These are phyloP conservation scores for Dryobotodes eremita DNA, from an alignment of 2,888 invertebrate genomes.

Conservation along the genomic window DNA sequence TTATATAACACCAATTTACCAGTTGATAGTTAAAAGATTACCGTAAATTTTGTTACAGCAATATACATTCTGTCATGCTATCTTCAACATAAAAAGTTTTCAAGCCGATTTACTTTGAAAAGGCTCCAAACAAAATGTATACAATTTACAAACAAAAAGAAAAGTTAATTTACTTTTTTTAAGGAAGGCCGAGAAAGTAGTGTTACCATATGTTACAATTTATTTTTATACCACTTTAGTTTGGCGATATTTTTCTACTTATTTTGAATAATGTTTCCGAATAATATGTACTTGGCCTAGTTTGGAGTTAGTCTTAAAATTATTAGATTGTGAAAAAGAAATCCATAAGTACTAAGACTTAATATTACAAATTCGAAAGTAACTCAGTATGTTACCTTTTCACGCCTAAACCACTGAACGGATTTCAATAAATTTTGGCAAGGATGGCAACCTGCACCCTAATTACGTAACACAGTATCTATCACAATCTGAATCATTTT, in stretches of 20 bases:
- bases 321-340: not conserved
- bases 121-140: not conserved
- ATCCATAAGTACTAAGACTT: too few species aligned
- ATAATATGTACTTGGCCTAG: slow-evolving; percentile 8
- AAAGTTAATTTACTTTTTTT: not conserved
- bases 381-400: too few species aligned
- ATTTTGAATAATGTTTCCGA: slow-evolving; percentile 7
- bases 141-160: not conserved
- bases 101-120: not conserved
- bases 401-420: too few species aligned
- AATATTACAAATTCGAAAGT: too few species aligned
- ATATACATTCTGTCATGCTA: too few species aligned
- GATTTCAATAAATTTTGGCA: too few species aligned
- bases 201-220: slow-evolving; percentile 13
- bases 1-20: slow-evolving; percentile 26
- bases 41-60: slow-evolving; percentile 39
- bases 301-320: not conserved
- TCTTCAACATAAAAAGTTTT: slow-evolving; percentile 16
- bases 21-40: slow-evolving; percentile 12
- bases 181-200: not conserved
- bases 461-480: too few species aligned
- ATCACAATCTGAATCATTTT: too few species aligned
- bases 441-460: too few species aligned
- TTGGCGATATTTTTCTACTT: slow-evolving; percentile 11
- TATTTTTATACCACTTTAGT: slow-evolving; percentile 28